Evolutionary conservation across 2,113 vertebrate genomes (phyloP).

Genomic region (Globicephala melas): DNA sequence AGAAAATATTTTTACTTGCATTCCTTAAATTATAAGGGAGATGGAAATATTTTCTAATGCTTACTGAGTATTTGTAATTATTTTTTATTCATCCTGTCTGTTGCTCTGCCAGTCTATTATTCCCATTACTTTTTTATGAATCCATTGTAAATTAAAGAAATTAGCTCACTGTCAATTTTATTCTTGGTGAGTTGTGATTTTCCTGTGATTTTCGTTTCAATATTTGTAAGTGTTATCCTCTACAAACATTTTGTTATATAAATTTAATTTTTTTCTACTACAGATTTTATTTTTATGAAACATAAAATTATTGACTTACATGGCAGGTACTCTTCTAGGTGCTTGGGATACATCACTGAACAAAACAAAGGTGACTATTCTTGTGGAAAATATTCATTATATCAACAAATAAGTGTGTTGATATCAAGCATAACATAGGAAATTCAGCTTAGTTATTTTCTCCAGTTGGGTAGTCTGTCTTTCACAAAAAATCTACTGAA

Average conservation of each 20-base stretch:
- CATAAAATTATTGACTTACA: background rate
- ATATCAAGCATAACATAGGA: background rate
- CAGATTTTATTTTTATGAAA: background rate
- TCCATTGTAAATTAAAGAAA: background rate
- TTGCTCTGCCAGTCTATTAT: background rate
- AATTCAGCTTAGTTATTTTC: background rate
- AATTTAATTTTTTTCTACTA: background rate
- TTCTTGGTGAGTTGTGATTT: background rate
- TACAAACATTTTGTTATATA: background rate
- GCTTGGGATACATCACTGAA: background rate
- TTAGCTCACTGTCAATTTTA: background rate
- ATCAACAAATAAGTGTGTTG: background rate
- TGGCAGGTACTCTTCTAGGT: background rate
- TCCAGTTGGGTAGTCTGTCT: background rate
- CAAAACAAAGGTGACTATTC: background rate
- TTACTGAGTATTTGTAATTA: background rate
- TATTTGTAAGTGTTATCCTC: background rate
- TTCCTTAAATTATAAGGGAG: background rate
- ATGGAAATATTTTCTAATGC: background rate
- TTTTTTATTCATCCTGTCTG: background rate
- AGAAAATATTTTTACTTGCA: background rate
- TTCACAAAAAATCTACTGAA: background rate
- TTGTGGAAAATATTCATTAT: background rate
- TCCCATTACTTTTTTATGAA: background rate
- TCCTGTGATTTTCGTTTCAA: background rate